Percentiles rank a stretch among this genome's conserved stretches.
These are phyloP conservation scores for Rhagonycha lutea DNA, from an alignment of 2,888 invertebrate species.

Conservation along the genomic window DNA sequence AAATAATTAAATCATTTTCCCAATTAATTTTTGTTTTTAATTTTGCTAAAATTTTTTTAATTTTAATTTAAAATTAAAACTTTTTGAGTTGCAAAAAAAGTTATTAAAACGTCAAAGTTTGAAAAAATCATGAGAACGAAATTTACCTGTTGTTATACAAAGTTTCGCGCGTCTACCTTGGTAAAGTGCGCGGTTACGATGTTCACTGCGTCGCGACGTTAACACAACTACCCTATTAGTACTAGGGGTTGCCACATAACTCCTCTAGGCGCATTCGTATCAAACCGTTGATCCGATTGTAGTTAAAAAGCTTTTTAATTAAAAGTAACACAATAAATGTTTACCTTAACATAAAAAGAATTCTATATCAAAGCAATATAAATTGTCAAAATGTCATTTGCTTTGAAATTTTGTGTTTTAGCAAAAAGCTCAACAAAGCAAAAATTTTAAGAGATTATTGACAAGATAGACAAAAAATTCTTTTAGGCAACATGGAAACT, in stretches of 20 bases:
- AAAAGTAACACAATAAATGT: background rate
- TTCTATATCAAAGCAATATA: background rate
- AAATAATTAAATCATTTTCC: slow-evolving; percentile 5
- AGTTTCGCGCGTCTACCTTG: slow-evolving; percentile 14
- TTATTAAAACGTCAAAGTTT: background rate
- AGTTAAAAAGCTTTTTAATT: slow-evolving; percentile 5
- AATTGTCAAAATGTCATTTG: background rate
- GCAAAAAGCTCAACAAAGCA: background rate
- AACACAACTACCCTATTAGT: slow-evolving; percentile 34
- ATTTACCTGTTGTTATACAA: slow-evolving; percentile 26
- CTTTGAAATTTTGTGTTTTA: background rate
- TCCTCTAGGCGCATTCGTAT: slow-evolving; percentile 27
- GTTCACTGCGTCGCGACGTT: slow-evolving; percentile 33
- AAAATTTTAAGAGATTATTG: background rate
- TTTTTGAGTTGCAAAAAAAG: background rate
- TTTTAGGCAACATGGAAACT: background rate
- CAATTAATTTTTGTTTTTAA: slow-evolving; percentile 12
- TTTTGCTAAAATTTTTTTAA: background rate
- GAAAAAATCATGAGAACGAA: background rate
- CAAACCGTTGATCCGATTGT: slow-evolving; percentile 12
- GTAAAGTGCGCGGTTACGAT: slow-evolving; percentile 20
- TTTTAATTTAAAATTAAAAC: background rate
- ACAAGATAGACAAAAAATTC: background rate
- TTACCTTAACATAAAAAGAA: background rate
- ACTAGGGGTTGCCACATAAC: slow-evolving; percentile 24